These are phyloP conservation scores for Stenoptilia bipunctidactyla DNA, from an alignment of 2,888 invertebrate genomes.

Conservation along the genomic window DNA sequence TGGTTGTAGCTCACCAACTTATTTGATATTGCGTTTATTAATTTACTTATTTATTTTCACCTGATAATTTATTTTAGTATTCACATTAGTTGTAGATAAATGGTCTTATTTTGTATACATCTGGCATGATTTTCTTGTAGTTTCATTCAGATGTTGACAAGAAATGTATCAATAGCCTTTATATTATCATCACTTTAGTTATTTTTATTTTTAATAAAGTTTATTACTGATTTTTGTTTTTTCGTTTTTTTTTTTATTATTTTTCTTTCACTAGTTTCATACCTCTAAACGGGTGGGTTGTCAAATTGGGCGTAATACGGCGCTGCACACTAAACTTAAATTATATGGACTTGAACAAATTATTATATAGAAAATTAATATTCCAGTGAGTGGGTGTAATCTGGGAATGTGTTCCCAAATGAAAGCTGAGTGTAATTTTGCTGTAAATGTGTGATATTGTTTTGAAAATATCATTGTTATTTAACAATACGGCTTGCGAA, in stretches of 20 bases:
- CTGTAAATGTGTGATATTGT: conserved; percentile 68
- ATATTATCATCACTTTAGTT: conserved; percentile 23
- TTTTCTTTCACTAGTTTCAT: conserved; percentile 19
- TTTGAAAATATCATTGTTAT: conserved; percentile 55
- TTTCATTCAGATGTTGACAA: too few relatives aligned
- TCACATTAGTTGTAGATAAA: conserved; percentile 6
- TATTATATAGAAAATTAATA: conserved; percentile 26
- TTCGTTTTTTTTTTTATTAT: conserved; percentile 34
- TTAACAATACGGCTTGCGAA: conserved; percentile 45
- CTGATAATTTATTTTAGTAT: too few relatives aligned
- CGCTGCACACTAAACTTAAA: conserved; percentile 53
- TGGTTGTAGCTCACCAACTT: conserved; percentile 29
- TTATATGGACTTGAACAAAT: conserved; percentile 42
- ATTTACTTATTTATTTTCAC: too few relatives aligned
- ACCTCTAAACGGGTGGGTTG: conserved; percentile 41
- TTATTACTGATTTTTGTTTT: conserved; percentile 30
- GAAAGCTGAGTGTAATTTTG: conserved; percentile 49
- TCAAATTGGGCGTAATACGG: conserved; percentile 61
- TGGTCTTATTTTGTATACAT: neutral
- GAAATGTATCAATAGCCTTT: neutral
- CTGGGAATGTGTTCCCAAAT: conserved; percentile 26
- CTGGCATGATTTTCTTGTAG: too few relatives aligned
- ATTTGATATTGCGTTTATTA: too few relatives aligned
- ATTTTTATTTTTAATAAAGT: conserved; percentile 45
- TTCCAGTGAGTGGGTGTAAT: conserved; percentile 41